Base-by-base conservation (phyloP, 2,888 invertebrate species). In the Epistrophe eligans region DNA sequence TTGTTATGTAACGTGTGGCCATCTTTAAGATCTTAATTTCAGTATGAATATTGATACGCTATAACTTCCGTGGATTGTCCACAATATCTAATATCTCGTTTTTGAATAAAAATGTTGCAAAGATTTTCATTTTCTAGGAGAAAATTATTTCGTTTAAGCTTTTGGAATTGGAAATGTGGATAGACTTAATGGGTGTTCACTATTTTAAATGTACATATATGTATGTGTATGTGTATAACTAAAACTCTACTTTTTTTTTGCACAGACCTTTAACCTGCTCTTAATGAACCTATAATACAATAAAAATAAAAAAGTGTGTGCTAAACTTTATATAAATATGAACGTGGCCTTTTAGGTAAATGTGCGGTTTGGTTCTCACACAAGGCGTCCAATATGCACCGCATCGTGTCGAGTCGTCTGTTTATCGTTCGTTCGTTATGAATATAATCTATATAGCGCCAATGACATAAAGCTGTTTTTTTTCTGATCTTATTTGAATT, bases 401-500 rank as follows among this genome's bases (percentile, higher is more conserved):
- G 35, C 50, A 15, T 17, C 45, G 17, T 24, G 24, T 24, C 62
- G 15, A 8, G 50, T 28, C 32, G 8, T 62, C 11, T 62, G 40
- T 62, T 62, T 40, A 60, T 24, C 19, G 40, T 24, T 43, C 40
- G 38, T 60, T 60, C 40, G 8, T 60, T 40, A 40, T 9, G 10
- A n/a, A n/a, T 35, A 55, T 35, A 19, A 35, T n/a, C 24, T 24
- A 48, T 50, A 38, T 50, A 38, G 35, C 6, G 32, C 19, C 64
- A 38, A 64, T 43, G 58, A 76, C 45, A 9, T 38, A 67, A 77
- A 64, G 35, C 70, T 72, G 60, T 76, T 79, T 84, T 79, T 84
- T 77, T 70, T 70, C n/a, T 19, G 77, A 80, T 80, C 80, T 77
- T 81, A 84, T 79, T 84, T 79, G 76, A 84, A 76, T 79, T 79